Evolutionary conservation across 1,140 invertebrate species (phyloP), one percentile per base, ranked within the genome.

Genomic region (Drosophila athabasca): DNA sequence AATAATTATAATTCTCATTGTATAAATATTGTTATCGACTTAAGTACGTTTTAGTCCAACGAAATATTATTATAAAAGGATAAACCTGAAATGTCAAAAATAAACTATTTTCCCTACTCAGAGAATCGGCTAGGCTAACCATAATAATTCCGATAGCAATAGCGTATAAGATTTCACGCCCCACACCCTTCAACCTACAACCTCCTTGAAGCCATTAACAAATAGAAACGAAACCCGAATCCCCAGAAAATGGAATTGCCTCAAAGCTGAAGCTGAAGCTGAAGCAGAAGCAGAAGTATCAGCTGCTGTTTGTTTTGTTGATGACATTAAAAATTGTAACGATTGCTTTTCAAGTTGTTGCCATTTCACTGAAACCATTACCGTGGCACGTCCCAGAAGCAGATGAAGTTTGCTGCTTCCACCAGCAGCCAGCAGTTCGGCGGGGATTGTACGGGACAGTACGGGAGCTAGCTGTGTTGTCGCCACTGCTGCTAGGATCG

Each of bases 301-400:
- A 88, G 79, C 82, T 90, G 83, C 59, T 71, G 57, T 88, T 90
- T 80, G 69, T 76, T 87, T 78, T 72, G 75, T 69, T 76, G 66
- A 81, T 78, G 78, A 67, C 76, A 90, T 90, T 90, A 90, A 84
- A 87, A 90, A 79, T 60, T 66, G 71, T 90, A 88, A 90, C 82
- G 88, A 90, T 90, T 90, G 79, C 87, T 87, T 90, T 77, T 90
- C 73, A 80, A 87, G 82, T 87, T 83, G 79, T 74, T 73, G 79
- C 71, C 83, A 71, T 78, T 85, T 85, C 72, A 65, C 54, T 60
- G 59, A 59, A 66, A 43, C 57, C 68, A 75, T 80, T 69, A 65
- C 65, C 72, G 26, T 67, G 59, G 52, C 72, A 53, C 60, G 51
- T 52, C 57, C 72, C 49, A 71, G 44, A 52, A 52, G 41, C 24